Evolutionary conservation across 2,113 vertebrate species (phyloP).

Genomic region (Oxyura jamaicensis): DNA sequence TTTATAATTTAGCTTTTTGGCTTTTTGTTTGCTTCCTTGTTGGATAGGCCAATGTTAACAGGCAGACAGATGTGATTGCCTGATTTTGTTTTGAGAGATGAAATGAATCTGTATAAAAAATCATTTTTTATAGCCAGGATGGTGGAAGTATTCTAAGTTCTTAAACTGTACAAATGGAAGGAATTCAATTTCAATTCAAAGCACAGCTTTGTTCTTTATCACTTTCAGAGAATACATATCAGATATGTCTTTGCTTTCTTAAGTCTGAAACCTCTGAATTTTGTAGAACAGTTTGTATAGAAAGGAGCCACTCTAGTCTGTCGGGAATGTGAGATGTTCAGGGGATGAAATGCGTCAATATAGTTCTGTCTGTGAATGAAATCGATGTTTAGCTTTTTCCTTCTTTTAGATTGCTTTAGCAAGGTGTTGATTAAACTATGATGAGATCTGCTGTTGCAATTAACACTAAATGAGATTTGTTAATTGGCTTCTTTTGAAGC

Average conservation of each 20-base stretch:
- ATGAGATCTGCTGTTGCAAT: slow-evolving; percentile 34
- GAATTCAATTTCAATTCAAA: not conserved
- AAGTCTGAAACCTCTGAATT: not conserved
- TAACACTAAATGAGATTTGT: slow-evolving; percentile 55
- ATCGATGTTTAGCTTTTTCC: not conserved
- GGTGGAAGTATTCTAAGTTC: not conserved
- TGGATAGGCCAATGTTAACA: not conserved
- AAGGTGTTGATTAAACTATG: slow-evolving; percentile 69
- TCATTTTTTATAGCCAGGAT: not conserved
- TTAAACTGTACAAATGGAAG: not conserved
- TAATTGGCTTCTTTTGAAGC: slow-evolving; percentile 62
- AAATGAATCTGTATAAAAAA: not conserved
- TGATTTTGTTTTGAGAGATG: not conserved
- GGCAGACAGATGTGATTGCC: not conserved
- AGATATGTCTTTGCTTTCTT: not conserved
- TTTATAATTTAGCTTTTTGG: not conserved
- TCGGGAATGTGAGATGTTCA: not conserved
- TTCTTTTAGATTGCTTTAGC: slow-evolving; percentile 22
- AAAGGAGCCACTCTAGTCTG: not conserved
- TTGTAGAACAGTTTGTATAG: not conserved
- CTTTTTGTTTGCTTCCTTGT: not conserved
- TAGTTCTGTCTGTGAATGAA: slow-evolving; percentile 20
- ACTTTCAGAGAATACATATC: not conserved
- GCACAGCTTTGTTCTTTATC: not conserved
- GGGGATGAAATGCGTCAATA: slow-evolving; percentile 10